Evolutionary conservation across 2,888 invertebrate species (phyloP), one percentile per base, ranked within the genome.

Genomic region (Ctenicera cuprea): DNA sequence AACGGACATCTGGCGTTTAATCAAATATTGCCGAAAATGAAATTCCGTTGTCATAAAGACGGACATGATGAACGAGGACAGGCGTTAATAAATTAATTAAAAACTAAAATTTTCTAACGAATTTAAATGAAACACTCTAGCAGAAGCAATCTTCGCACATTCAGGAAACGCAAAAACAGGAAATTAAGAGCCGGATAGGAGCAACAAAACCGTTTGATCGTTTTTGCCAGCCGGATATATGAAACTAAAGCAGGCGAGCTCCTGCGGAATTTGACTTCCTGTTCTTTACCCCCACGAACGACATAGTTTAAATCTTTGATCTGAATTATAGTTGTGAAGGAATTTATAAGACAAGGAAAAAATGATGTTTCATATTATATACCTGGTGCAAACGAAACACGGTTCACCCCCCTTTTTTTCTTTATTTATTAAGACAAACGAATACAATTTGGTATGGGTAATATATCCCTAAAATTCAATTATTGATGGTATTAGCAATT

Each of bases 1-100:
- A 33, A 33, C 33, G 33, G 9, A 1, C 33, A 9, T 26, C 26
- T 26, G 26, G 26, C 33, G 9, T 9, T 2, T 26, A 33, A 33
- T 41, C 41, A 41, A 14, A 41, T 41, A 14, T 41, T 3, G 41
- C 14, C 14, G 41, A 41, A 41, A 41, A 41, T 48, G 48, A 48
- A 48, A 48, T 48, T 48, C 48, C 18, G 48, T 48, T 18, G 16
- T 48, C 48, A 48, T 48, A 48, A 48, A 48, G 48, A 11, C 18
- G 48, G 18, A 48, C 9, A 18, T 18, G 48, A 16, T 16, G 16
- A 48, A 48, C 48, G 16, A 48, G 48, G 16, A 18, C 48, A 5
- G 9, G 33, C 33, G 33, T 8, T 33, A 33, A 33, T 33, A 33
- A 33, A 33, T 33, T 33, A 33, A 33, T 9, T 33, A 18, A 18